Percentiles rank a stretch among this genome's conserved stretches.
These are phyloP conservation scores for Eciton burchellii DNA, from an alignment of 1,140 invertebrate species.

Conservation along the genomic window DNA sequence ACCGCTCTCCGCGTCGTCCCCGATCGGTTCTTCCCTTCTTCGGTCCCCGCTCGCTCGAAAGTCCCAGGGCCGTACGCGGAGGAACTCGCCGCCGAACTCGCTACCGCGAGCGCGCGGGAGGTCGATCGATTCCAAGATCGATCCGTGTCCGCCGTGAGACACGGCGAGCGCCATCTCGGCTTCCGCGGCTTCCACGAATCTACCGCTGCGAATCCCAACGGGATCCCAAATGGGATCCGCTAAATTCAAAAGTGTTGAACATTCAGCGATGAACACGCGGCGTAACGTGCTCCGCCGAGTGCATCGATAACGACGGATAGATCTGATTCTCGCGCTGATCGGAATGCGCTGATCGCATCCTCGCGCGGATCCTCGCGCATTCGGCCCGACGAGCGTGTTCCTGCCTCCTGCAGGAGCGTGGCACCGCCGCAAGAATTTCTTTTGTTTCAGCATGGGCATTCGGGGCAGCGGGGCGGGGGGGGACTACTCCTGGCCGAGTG, in stretches of 20 bases:
- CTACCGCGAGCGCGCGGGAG: neutral
- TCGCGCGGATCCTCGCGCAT: no score
- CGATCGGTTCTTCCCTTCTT: slow-evolving; percentile 72
- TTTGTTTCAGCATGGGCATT: slow-evolving; percentile 78
- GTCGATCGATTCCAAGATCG: neutral
- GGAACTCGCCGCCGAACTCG: neutral
- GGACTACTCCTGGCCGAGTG: slow-evolving; percentile 67
- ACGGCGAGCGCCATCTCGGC: neutral
- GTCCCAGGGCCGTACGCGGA: slow-evolving; percentile 68
- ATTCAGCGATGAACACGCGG: no score
- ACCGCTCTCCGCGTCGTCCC: slow-evolving; percentile 55
- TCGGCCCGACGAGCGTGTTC: neutral
- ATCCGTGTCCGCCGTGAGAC: neutral
- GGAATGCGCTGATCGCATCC: no score
- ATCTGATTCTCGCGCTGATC: no score
- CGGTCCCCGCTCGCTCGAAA: slow-evolving; percentile 31
- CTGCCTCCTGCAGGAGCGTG: slow-evolving; percentile 54
- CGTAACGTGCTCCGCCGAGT: no score
- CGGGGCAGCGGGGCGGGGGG: no score
- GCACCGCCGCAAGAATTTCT: slow-evolving; percentile 75
- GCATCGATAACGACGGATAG: no score
- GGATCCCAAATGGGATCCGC: no score
- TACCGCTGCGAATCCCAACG: no score
- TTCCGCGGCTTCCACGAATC: no score
- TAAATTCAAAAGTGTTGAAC: no score